A percentile compares a stretch with the other conserved stretches of the same genome.
Evolutionary conservation across 30 jellyfish, hydroid and myxozoan genomes (phyloP).

Genomic region (Chrysaora quinquecirrha): DNA sequence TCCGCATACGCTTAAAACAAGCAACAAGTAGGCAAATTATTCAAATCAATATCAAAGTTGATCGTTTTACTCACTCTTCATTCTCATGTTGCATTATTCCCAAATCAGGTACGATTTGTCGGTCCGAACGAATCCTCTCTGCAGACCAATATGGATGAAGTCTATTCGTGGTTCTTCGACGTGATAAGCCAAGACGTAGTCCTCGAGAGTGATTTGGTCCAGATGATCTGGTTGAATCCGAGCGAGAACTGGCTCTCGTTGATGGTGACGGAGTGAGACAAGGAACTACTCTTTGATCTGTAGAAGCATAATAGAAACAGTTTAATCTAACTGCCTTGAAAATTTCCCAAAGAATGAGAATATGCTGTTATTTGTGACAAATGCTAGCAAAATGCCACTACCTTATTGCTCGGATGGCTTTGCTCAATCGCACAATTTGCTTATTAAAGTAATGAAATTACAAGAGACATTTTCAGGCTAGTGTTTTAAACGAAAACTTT

Average conservation of each 20-base stretch:
- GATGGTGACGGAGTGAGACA: background rate
- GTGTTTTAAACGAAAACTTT: too few relatives aligned
- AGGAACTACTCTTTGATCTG: conserved; percentile 2
- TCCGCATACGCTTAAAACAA: too few relatives aligned
- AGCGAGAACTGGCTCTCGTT: background rate
- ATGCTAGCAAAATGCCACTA: too few relatives aligned
- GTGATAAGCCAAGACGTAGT: conserved; percentile 37
- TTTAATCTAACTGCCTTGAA: too few relatives aligned
- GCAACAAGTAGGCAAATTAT: too few relatives aligned
- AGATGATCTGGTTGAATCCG: background rate
- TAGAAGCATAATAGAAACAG: background rate
- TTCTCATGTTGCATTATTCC: background rate
- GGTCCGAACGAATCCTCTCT: background rate
- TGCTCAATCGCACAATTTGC: too few relatives aligned
- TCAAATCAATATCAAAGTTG: too few relatives aligned
- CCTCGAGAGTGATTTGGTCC: background rate
- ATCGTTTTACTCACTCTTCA: background rate
- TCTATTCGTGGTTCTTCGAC: background rate
- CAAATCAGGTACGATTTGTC: conserved; percentile 34
- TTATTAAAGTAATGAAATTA: too few relatives aligned
- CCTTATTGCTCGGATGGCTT: too few relatives aligned
- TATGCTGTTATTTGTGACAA: too few relatives aligned
- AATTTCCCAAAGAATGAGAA: too few relatives aligned
- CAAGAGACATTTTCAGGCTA: too few relatives aligned
- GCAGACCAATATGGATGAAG: conserved; percentile 43